phyloP scores from a whole-genome alignment of 2,888 invertebrate genomes.

The Mesoligia furuncula region DNA sequence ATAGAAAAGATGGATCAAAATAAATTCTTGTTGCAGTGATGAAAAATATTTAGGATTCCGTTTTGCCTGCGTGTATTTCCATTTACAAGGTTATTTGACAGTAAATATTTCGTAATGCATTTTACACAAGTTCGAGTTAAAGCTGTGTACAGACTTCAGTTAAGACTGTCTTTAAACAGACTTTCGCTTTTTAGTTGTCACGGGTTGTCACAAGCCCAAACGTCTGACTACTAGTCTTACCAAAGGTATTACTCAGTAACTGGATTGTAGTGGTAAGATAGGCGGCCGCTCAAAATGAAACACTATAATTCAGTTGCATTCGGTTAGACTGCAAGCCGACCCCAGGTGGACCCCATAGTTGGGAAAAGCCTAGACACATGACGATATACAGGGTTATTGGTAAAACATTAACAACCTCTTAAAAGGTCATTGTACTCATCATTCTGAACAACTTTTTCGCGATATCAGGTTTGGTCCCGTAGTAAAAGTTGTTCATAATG shows the following conservation, averaged over 20 bases:
- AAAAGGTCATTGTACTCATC: no score
- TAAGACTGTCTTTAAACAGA: not conserved
- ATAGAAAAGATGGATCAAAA: slow-evolving; percentile 24
- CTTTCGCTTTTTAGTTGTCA: not conserved
- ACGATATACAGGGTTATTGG: no score
- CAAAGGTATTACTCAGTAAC: not conserved
- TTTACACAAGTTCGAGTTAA: not conserved
- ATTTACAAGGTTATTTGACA: slow-evolving; percentile 4
- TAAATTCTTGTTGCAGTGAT: slow-evolving; percentile 39
- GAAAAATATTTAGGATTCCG: slow-evolving; percentile 46
- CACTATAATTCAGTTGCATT: not conserved
- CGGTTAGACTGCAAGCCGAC: not conserved
- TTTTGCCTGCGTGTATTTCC: slow-evolving; percentile 14
- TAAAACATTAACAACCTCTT: no score
- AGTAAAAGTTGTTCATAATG: no score
- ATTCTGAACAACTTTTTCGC: no score
- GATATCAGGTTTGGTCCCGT: no score
- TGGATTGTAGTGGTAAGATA: not conserved
- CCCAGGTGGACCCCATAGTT: not conserved
- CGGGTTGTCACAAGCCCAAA: not conserved
- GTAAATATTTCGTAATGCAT: slow-evolving; percentile 1
- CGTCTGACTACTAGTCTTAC: not conserved
- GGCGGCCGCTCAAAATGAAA: not conserved
- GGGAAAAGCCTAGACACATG: not conserved
- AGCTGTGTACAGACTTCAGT: not conserved